Conservation (phyloP, 2,113 vertebrate species). For the Bufo gargarizans region DNA sequence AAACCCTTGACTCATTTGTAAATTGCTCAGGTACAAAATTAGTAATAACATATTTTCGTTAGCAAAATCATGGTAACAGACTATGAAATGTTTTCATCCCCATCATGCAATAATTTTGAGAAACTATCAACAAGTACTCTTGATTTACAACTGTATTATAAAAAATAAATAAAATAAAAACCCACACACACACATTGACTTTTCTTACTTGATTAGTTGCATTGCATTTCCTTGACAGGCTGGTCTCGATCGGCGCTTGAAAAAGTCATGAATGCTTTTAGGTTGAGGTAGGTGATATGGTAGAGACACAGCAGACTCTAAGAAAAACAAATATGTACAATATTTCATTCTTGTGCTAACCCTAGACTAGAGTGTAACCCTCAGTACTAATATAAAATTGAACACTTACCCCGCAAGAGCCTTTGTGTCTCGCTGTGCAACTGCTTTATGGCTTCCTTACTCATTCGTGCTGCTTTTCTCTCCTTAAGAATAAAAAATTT, state of each 20-base stretch:
- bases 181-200: not conserved
- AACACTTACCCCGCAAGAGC: conserved; percentile 85
- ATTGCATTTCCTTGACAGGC: conserved; percentile 81
- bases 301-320: conserved; percentile 86
- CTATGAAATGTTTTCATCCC: no score
- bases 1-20: no score
- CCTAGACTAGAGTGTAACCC: not conserved
- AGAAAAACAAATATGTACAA: not conserved
- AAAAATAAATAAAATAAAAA: not conserved
- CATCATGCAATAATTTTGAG: no score
- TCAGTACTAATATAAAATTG: no score
- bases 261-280: conserved; percentile 91
- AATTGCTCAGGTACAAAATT: no score
- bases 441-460: conserved; percentile 91
- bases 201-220: conserved; percentile 88
- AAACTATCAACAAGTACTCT: no score
- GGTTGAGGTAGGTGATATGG: conserved; percentile 92
- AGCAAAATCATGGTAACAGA: no score
- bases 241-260: conserved; percentile 79
- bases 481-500: conserved; percentile 74
- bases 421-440: conserved; percentile 94
- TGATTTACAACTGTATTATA: no score
- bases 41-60: no score
- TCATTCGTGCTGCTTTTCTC: conserved; percentile 87
- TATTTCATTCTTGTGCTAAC: not conserved